These are phyloP conservation scores for Aphelenchoides fujianensis DNA, from an alignment of 1,140 invertebrate genomes.

Conservation along the genomic window DNA sequence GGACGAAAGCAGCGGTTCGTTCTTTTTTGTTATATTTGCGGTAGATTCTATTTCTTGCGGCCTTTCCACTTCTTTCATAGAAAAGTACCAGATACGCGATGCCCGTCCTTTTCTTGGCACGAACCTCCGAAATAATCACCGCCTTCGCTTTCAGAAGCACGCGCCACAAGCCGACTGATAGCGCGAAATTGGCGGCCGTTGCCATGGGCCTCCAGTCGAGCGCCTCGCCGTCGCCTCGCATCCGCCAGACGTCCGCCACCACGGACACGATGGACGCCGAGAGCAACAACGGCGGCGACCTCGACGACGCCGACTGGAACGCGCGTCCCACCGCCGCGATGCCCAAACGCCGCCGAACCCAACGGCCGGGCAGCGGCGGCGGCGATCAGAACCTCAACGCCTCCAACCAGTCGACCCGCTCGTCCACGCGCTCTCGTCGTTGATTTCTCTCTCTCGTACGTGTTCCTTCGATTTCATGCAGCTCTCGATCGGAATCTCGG, in stretches of 20 bases:
- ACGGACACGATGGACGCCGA: neutral
- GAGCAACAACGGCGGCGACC: neutral
- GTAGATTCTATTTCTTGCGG: no score
- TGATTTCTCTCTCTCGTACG: no score
- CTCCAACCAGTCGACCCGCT: neutral
- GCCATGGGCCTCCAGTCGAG: no score
- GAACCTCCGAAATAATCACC: neutral
- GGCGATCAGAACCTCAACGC: neutral
- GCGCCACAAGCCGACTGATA: no score
- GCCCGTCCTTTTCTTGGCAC: neutral
- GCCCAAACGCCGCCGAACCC: neutral
- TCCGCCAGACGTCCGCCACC: neutral
- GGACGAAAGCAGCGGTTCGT: no score
- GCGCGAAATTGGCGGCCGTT: no score
- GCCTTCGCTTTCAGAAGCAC: no score
- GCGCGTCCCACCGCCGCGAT: neutral
- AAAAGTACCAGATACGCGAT: neutral
- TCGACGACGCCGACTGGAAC: neutral
- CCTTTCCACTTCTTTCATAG: neutral
- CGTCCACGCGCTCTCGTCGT: neutral
- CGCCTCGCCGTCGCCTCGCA: neutral
- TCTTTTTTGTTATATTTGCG: no score
- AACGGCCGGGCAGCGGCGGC: neutral
- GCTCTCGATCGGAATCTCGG: neutral
- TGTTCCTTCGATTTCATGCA: neutral